Evolutionary conservation across 1,140 invertebrate genomes (phyloP).

Genomic region (Polypedilum pembai): DNA sequence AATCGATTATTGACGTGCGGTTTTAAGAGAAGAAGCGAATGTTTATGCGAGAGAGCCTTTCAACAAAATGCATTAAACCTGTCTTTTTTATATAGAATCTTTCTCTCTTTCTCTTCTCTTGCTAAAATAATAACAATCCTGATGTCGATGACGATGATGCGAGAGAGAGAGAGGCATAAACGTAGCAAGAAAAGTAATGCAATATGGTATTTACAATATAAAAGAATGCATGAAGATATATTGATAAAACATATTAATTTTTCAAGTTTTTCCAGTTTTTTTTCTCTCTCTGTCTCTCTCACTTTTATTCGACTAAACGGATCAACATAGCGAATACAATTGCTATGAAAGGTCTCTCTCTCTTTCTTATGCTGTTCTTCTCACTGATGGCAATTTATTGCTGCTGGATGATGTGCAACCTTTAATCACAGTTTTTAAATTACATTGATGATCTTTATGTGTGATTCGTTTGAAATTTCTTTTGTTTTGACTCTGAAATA

Average conservation of each 20-base stretch:
- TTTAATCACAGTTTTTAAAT: neutral
- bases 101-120: neutral
- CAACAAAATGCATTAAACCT: neutral
- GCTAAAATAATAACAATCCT: neutral
- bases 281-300: neutral
- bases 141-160: conserved; percentile 3
- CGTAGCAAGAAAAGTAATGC: conserved; percentile 1
- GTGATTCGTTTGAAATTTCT: too few species aligned
- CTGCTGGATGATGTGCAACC: neutral
- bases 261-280: conserved; percentile 27
- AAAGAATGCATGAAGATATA: conserved; percentile 28
- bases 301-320: neutral
- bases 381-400: neutral
- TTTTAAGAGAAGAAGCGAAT: neutral
- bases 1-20: conserved; percentile 26
- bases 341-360: neutral
- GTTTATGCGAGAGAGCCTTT: neutral
- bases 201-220: conserved; percentile 27
- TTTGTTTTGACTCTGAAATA: too few species aligned
- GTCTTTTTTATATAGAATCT: neutral
- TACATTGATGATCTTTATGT: too few species aligned
- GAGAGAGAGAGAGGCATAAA: neutral
- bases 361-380: too few species aligned
- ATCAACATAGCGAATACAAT: neutral
- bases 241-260: conserved; percentile 28